A percentile compares a stretch with the other conserved stretches of the same genome.
Evolutionary conservation across 1,140 invertebrate species (phyloP).

Genomic region (Plutomurus gul): DNA sequence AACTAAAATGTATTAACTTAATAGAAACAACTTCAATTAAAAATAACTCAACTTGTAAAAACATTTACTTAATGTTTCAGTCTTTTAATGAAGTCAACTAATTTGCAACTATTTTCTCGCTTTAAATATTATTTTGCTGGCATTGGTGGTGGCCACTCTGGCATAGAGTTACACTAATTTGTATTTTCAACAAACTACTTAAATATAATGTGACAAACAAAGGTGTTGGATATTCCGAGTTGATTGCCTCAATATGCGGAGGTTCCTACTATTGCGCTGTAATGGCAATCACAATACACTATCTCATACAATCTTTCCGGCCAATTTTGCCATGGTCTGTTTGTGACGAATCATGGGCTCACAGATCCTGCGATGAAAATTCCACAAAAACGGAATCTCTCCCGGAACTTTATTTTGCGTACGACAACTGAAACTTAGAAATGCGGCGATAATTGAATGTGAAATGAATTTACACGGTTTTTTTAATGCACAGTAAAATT

Average conservation of each 20-base stretch:
- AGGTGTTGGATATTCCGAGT: constrained; percentile 57
- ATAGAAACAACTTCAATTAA: too few relatives aligned
- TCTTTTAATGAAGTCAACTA: too few relatives aligned
- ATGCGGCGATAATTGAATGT: too few relatives aligned
- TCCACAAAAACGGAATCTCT: too few relatives aligned
- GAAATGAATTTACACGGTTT: too few relatives aligned
- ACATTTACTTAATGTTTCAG: too few relatives aligned
- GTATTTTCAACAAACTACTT: not conserved
- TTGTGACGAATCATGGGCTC: not conserved
- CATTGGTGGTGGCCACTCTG: not conserved
- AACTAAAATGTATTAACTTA: too few relatives aligned
- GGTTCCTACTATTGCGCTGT: constrained; percentile 58
- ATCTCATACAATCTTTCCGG: not conserved
- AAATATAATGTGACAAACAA: not conserved
- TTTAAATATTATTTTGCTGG: too few relatives aligned
- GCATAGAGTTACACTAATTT: not conserved
- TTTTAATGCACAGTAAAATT: not conserved
- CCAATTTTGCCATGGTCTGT: not conserved
- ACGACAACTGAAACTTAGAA: not conserved
- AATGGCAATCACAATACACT: constrained; percentile 55
- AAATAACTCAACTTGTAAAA: too few relatives aligned
- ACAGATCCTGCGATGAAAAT: not conserved
- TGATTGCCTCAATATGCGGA: constrained; percentile 55
- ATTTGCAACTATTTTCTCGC: too few relatives aligned
- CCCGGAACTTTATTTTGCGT: not conserved